Evolutionary conservation across 1,140 invertebrate species (phyloP), one percentile per base, ranked within the genome.

Genomic region (Akabosia matsudoensis): DNA sequence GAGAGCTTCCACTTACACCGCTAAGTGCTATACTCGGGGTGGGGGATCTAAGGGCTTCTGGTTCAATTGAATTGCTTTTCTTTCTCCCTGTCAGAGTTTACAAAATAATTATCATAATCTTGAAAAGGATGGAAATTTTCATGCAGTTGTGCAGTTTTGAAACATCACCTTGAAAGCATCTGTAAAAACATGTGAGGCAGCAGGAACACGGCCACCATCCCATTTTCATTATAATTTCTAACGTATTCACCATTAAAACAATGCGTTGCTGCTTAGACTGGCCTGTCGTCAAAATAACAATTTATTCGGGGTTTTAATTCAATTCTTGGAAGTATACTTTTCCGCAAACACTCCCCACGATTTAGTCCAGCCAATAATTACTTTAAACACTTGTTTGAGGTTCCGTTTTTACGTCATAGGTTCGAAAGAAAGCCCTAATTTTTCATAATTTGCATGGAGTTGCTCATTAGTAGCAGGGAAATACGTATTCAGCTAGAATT

Each of bases 121-220:
- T 56, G 54, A 13, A 45, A 45, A 18, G 37, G 37, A 45, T 45
- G 18, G 37, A 45, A 45, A 45, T 45, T 45, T 45, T 10, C 37
- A 45, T 45, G 18, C 7, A 7, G 18, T 10, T 45, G 18, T 45
- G 37, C 7, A 10, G 7, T 7, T 7, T 45, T 45, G 22, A 33
- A n/a, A n/a, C n/a, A n/a, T n/a, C 45, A 72, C 70, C 70, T 45
- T 51, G 70, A 28, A 72, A 72, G 70, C 70, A 72, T 16, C 70
- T 16, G n/a, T 34, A 45, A 34, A 45, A 72, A 22, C 70, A 72
- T 3, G 33, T 34, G n/a, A 72, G n/a, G 37, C 70, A 72, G 37
- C 70, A 72, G 61, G 61, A 67, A n/a, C 61, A 67, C 28, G 61
- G 61, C 61, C 61, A 67, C 61, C 61, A 67, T 1, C 61, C 61